Evolutionary conservation across 2,113 vertebrate species (phyloP), one percentile per base, ranked within the genome.

Genomic region (Pseudorectes ferrugineus): DNA sequence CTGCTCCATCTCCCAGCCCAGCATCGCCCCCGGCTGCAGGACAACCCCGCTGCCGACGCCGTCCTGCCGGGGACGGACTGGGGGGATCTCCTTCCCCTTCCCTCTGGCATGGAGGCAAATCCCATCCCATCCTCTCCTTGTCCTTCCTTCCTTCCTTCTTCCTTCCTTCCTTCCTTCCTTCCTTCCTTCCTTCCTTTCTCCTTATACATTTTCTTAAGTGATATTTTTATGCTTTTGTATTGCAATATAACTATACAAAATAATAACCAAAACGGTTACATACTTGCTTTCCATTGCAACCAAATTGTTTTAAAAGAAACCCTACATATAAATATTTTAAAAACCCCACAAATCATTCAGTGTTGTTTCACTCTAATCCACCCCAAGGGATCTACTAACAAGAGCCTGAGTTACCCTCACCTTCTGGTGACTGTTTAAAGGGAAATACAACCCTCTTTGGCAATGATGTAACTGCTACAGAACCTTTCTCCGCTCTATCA

Each of bases 301-400:
- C 9, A 42, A 49, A 42, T 14, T 48, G 2, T 25, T 66, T 21
- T 35, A 31, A 58, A 35, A 75, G 24, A 42, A 57, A 18, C 13
- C 11, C 19, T 57, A 48, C 4, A 24, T 16, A 46, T 40, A 46
- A 14, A 33, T 31, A 8, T 19, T 33, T 25, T 0, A 36, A 46
- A 52, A 33, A 13, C 1, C 3, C 8, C 15, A n/a, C 24, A 74
- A 57, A 48, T 57, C 15, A 49, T 49, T 66, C 11, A 1, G 31
- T 31, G 11, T 31, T 0, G 0, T 58, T 75, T 67, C 21, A 26
- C 17, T 51, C 33, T 67, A 36, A 58, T 67, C 33, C 5, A 2
- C 26, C 83, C 62, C 43, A 51, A 67, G 36, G 26, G 52, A 25
- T 18, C 62, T 23, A 33, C 42, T 59, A 67, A 67, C 52, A 59